These are phyloP conservation scores for Phaethornis superciliosus DNA, from an alignment of 2,113 vertebrate genomes.

Conservation along the genomic window DNA sequence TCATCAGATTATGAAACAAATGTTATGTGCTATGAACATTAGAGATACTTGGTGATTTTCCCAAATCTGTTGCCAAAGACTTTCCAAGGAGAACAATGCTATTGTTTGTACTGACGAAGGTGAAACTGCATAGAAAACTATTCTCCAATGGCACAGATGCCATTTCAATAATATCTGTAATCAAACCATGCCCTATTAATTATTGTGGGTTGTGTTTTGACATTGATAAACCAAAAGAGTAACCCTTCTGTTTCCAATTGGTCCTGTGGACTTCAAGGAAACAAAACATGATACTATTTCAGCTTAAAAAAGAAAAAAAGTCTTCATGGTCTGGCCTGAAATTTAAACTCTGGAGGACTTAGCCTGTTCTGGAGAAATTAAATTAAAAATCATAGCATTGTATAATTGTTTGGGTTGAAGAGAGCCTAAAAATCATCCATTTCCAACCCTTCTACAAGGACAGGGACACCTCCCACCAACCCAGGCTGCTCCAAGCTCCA, in stretches of 20 bases:
- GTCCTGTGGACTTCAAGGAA: not conserved
- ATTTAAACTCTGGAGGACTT: not conserved
- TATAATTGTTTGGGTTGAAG: too few relatives aligned
- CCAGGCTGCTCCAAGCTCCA: too few relatives aligned
- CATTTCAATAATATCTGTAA: not conserved
- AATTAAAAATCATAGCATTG: not conserved
- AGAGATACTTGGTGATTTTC: constrained; percentile 60
- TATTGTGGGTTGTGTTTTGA: not conserved
- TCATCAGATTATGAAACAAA: constrained; percentile 45
- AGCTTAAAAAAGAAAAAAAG: not conserved
- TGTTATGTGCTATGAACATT: constrained; percentile 15
- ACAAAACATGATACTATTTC: not conserved
- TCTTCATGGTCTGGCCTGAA: not conserved
- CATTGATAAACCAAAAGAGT: not conserved
- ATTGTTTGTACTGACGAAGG: constrained; percentile 63
- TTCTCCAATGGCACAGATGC: constrained; percentile 28
- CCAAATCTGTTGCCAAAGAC: constrained; percentile 62
- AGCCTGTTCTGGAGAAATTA: not conserved
- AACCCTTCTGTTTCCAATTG: not conserved
- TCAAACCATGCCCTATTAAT: not conserved
- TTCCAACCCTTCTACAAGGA: too few relatives aligned
- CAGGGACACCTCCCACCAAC: too few relatives aligned
- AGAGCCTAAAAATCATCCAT: too few relatives aligned
- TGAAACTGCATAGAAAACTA: not conserved
- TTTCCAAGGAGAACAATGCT: constrained; percentile 59